Evolutionary conservation across 2,888 invertebrate genomes (phyloP), one percentile per base, ranked within the genome.

Genomic region (Sesamia inferens): DNA sequence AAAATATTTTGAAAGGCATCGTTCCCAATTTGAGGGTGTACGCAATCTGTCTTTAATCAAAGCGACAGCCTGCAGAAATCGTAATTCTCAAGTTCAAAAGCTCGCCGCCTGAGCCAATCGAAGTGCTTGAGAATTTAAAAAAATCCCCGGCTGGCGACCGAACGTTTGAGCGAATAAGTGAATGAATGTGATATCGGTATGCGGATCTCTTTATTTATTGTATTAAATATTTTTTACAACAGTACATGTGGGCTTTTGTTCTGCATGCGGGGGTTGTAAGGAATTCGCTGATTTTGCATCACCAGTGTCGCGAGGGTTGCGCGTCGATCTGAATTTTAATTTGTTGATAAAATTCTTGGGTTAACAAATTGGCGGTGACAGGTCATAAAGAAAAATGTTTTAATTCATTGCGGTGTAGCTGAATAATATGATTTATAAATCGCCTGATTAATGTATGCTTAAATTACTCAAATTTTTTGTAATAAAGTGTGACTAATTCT

Each of bases 161-260:
- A 92, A 86, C 86, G 90, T 92, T 88, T 91, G 93, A n/a, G n/a
- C n/a, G n/a, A n/a, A n/a, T n/a, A n/a, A n/a, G n/a, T n/a, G n/a
- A 92, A 88, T 90, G 90, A 92, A 87, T 88, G 91, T 92, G 92
- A 92, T 94, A 95, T 95, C 94, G 90, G 89, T 85, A 84, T 89
- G 93, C 95, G 93, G 95, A 95, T 95, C 95, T 95, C 90, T 93
- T 89, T 86, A 87, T 93, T 91, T 92, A 92, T 93, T 94, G 92
- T 94, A 90, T 92, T 92, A 92, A 92, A 92, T 91, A 90, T 84
- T 91, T 92, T 91, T 83, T 90, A 93, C 92, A 93, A 93, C 92
- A 89, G 81, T 88, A 85, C 87, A 88, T 91, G 90, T 80, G 88
- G 85, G 86, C 88, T n/a, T 92, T 92, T 91, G 91, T 91, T 88